Conservation (phyloP, 2,113 vertebrate genomes). For the Oncorhynchus keta region DNA sequence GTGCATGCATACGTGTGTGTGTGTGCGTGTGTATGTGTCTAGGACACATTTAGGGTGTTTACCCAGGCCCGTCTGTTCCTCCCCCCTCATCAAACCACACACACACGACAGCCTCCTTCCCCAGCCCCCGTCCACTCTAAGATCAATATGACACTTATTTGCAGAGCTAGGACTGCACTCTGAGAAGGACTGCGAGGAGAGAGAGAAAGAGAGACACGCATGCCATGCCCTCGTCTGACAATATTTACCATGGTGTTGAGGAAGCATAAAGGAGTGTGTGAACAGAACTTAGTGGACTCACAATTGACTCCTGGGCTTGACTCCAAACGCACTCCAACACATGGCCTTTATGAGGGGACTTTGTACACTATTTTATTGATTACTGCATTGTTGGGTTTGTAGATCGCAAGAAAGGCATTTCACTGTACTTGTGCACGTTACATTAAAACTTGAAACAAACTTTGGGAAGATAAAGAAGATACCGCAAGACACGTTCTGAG, state of each 20-base stretch:
- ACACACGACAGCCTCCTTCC: constrained; percentile 35
- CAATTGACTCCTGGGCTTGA: constrained; percentile 32
- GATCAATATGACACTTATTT: constrained; percentile 78
- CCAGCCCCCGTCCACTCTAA: constrained; percentile 61
- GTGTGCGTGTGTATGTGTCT: constrained; percentile 23
- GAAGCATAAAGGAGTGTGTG: constrained; percentile 47
- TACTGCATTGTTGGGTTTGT: no score
- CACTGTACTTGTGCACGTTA: no score
- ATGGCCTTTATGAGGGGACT: not conserved
- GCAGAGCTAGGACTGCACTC: constrained; percentile 60
- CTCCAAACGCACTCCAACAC: constrained; percentile 18
- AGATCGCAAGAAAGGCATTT: no score
- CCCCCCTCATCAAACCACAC: constrained; percentile 60
- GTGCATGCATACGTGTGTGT: not conserved
- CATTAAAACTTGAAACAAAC: not conserved
- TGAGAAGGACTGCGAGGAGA: constrained; percentile 52
- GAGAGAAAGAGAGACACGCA: constrained; percentile 41
- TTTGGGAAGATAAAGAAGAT: constrained; percentile 36
- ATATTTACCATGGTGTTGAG: constrained; percentile 55
- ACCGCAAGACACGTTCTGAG: constrained; percentile 42
- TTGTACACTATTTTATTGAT: no score
- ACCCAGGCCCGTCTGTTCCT: constrained; percentile 69
- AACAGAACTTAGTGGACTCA: constrained; percentile 39
- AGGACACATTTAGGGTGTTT: constrained; percentile 73
- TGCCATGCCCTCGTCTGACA: constrained; percentile 51